phyloP scores from a whole-genome alignment of 2,888 invertebrate genomes.

The Hemithea aestivaria region DNA sequence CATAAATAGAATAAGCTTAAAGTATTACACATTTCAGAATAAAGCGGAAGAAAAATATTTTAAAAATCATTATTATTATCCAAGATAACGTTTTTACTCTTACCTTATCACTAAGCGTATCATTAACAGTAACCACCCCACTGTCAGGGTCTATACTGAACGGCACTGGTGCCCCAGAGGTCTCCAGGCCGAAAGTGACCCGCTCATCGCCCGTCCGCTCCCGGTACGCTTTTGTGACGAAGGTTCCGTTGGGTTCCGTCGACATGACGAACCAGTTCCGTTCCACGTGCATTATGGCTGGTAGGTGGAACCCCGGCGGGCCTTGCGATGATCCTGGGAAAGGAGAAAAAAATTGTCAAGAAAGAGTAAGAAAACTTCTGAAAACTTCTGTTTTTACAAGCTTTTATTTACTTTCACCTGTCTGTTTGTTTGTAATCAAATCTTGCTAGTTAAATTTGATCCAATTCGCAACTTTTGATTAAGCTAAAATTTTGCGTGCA shows the following conservation, averaged over 20 bases:
- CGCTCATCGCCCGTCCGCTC: constrained; percentile 81
- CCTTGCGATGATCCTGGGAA: constrained; percentile 68
- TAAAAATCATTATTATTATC: no score
- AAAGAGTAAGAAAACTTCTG: no score
- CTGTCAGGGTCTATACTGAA: constrained; percentile 87
- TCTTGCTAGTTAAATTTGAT: no score
- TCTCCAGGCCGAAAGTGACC: constrained; percentile 85
- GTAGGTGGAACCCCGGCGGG: constrained; percentile 76
- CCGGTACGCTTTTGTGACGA: constrained; percentile 84
- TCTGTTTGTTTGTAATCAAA: no score
- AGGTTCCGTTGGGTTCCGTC: constrained; percentile 84
- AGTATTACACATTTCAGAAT: no score
- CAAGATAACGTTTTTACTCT: no score
- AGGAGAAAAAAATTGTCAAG: constrained; percentile 16
- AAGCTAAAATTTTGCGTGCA: no score
- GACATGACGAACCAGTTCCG: constrained; percentile 88
- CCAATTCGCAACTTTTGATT: no score
- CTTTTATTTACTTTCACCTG: no score
- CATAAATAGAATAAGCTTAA: no score
- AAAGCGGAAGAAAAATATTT: no score
- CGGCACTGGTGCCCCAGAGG: constrained; percentile 79
- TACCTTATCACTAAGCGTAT: constrained; percentile 87
- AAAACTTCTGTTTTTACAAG: no score
- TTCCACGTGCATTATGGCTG: constrained; percentile 84
- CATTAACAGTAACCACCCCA: constrained; percentile 88